Percentiles rank a stretch among this genome's conserved stretches.
phyloP scores from a whole-genome alignment of 2,113 vertebrate genomes.

The Centropristis striata region DNA sequence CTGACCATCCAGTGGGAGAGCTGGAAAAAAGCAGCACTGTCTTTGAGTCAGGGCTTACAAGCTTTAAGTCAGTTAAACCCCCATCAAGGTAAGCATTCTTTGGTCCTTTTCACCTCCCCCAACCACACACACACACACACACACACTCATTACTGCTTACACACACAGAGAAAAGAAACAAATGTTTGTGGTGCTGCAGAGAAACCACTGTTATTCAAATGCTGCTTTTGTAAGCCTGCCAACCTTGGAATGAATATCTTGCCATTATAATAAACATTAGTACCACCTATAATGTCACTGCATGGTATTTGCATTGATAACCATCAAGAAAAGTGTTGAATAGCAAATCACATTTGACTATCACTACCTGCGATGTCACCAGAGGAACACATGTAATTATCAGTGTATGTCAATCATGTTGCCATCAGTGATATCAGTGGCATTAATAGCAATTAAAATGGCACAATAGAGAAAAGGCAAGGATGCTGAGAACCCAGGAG shows the following conservation, averaged over 20 bases:
- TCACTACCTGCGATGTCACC: not conserved
- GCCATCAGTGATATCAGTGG: not conserved
- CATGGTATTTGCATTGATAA: constrained; percentile 16
- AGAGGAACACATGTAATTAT: constrained; percentile 29
- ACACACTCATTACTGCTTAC: not conserved
- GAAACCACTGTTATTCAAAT: constrained; percentile 29
- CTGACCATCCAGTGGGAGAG: not conserved
- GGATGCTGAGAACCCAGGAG: not conserved
- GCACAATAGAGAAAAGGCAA: not conserved
- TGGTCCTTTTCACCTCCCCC: constrained; percentile 46
- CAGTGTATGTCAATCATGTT: constrained; percentile 15
- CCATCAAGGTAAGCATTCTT: constrained; percentile 52
- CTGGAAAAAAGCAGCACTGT: constrained; percentile 11
- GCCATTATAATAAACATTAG: not conserved
- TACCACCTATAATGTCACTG: constrained; percentile 12
- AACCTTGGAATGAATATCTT: constrained; percentile 20
- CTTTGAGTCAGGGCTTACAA: constrained; percentile 40
- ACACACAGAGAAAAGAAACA: constrained; percentile 21
- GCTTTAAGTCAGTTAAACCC: constrained; percentile 56
- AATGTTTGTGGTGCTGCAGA: constrained; percentile 18
- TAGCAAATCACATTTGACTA: constrained; percentile 15
- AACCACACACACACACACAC: constrained; percentile 8
- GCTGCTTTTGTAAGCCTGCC: not conserved
- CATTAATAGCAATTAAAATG: not conserved
- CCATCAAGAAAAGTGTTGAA: not conserved